These are phyloP conservation scores for Pipistrellus pipistrellus DNA, from an alignment of 2,797 vertebrate species.

Conservation along the genomic window DNA sequence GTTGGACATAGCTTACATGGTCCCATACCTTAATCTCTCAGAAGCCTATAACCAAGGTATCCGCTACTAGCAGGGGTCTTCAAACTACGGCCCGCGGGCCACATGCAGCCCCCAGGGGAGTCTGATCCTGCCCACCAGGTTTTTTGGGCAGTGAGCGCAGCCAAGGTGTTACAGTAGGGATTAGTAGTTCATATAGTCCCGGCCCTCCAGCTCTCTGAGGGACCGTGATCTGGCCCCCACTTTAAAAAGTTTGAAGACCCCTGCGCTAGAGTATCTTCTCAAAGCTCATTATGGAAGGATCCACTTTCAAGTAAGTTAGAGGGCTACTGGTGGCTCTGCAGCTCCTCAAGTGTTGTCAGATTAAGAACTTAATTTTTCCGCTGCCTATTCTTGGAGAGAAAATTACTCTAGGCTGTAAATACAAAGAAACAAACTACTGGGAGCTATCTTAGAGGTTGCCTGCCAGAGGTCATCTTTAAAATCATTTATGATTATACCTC, in stretches of 20 bases:
- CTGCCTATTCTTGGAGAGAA: background rate
- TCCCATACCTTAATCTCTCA: background rate
- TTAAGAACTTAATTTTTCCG: background rate
- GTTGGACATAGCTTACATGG: background rate
- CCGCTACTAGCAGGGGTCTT: rapidly evolving
- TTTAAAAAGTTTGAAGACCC: too few relatives aligned
- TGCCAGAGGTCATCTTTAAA: background rate
- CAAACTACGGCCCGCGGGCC: too few relatives aligned
- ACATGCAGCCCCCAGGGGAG: too few relatives aligned
- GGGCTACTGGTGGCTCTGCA: too few relatives aligned
- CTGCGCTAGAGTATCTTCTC: background rate
- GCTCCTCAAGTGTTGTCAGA: background rate
- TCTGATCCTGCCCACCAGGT: too few relatives aligned
- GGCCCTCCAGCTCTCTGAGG: too few relatives aligned
- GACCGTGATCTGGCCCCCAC: too few relatives aligned
- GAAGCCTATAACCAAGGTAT: background rate
- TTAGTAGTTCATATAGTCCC: too few relatives aligned
- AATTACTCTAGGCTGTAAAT: background rate
- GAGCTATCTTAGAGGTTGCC: background rate
- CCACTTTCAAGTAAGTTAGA: too few relatives aligned
- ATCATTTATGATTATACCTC: background rate
- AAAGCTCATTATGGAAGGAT: background rate
- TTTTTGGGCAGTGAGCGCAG: too few relatives aligned
- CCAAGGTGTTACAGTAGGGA: too few relatives aligned
- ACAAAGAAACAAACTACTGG: background rate